Conservation (phyloP, 2,113 vertebrate species). For the Pygoscelis antarcticus region DNA sequence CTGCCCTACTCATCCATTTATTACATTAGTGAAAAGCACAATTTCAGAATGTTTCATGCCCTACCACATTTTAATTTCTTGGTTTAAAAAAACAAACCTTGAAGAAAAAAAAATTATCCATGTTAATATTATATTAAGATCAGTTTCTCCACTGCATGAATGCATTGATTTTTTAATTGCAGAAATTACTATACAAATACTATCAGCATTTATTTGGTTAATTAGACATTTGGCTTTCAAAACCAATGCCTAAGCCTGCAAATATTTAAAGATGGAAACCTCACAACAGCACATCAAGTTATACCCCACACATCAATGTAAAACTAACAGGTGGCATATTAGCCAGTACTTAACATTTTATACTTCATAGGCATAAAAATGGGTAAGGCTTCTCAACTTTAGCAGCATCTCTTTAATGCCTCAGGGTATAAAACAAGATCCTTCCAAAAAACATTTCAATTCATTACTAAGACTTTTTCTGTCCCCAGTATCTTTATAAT, state of each 20-base stretch:
- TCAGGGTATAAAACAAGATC: neutral
- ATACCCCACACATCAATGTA: neutral
- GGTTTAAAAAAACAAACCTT: neutral
- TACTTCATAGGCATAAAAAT: neutral
- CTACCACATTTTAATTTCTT: neutral
- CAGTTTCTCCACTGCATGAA: neutral
- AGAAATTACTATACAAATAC: neutral
- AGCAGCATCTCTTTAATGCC: neutral
- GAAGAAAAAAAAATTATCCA: neutral
- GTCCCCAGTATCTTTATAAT: neutral
- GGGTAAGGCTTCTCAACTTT: neutral
- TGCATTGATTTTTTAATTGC: neutral
- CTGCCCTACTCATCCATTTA: neutral
- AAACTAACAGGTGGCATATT: neutral
- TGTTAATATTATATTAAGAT: neutral
- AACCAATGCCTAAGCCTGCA: neutral
- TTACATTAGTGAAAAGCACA: neutral
- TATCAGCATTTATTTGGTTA: neutral
- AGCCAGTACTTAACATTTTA: neutral
- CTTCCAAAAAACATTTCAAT: neutral
- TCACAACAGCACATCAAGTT: neutral
- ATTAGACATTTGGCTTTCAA: neutral
- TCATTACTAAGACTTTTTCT: neutral
- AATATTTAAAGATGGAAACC: neutral
- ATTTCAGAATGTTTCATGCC: neutral